Evolutionary conservation across 2,113 vertebrate species (phyloP), one percentile per base, ranked within the genome.

Genomic region (Prunella himalayana): DNA sequence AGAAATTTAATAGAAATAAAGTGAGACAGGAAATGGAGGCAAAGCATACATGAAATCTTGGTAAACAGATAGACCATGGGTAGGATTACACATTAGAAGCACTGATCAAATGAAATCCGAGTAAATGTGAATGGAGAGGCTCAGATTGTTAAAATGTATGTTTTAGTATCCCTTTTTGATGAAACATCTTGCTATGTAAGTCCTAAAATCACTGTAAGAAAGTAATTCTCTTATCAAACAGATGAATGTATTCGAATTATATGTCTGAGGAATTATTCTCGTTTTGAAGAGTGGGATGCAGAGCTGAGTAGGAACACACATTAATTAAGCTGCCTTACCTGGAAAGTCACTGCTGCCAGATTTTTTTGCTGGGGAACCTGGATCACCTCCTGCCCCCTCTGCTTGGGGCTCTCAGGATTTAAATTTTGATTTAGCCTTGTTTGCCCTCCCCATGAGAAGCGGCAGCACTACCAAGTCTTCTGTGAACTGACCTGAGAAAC

Each of bases 381-480:
- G 7, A 44, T 20, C 42, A 28, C 10, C 31, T 50, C 31, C 15
- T 20, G 6, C 1, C 8, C 7, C 3, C 15, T 78, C 19, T 10
- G 2, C 33, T 45, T 0, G 0, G 9, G 0, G 11, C 4, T 44
- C 4, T 0, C 31, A 63, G 47, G 37, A 11, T 44, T 64, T 69
- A 60, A 49, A 42, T 56, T 77, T 13, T 37, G 7, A n/a, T 72
- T 86, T 68, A 76, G 6, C 4, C 13, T 33, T 17, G 71, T 75
- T 54, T 15, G 19, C 4, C 17, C 13, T 44, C 4, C 41, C 33
- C 45, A 28, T 39, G 13, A 87, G 73, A 70, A 82, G 23, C 47
- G 35, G 17, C 4, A 50, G 16, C 6, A 37, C 10, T 31, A 77
- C 27, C 39, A 69, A 45, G 56, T 44, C 31, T 65, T 86, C 65